Evolutionary conservation across 1,140 invertebrate species (phyloP), one percentile per base, ranked within the genome.

Genomic region (Acromyrmex charruanus): DNA sequence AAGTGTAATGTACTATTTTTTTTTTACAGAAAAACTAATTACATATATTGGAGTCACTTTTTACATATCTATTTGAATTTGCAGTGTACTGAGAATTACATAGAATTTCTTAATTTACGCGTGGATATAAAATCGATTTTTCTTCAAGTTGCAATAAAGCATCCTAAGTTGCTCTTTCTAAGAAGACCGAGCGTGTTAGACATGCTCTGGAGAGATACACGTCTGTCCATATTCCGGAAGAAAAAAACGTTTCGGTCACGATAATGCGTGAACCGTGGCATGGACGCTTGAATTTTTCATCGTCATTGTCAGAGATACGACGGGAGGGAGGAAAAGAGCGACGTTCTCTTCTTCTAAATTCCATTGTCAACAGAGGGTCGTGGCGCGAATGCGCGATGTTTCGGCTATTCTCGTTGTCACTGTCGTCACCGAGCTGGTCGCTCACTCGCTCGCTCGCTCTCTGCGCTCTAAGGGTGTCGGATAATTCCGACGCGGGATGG

Each of bases 401-500:
- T 77, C 69, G 81, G 65, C 53, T 72, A 77, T 39, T 63, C 81
- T 18, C 25, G 39, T 53, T 58, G 35, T 53, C 58, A 49, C 31
- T 71, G 16, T 18, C 39, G 59, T 39, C 53, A 14, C n/a, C 58
- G 63, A 5, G 39, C 61, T 28, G 53, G 3, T 35, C 10, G 80
- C 51, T 35, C 10, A 71, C 51, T 65, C 18, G 9, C 59, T 49
- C 74, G 51, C 6, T 31, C 14, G 79, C 51, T 65, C 31, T 35
- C 16, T 55, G n/a, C 74, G 61, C n/a, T 35, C 18, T 89, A 91
- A 86, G 89, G 77, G 85, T 31, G 61, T n/a, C 77, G 69, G 84
- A 91, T 91, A 89, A 91, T 91, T 87, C 90, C 85, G 65, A 92
- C 89, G 66, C 66, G 94, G 93, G 91, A 92, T 90, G 88, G 87